A percentile compares a stretch with the other conserved stretches of the same genome.
These are phyloP conservation scores for Elanus axillaris DNA, from an alignment of 2,113 vertebrate genomes.

Conservation along the genomic window DNA sequence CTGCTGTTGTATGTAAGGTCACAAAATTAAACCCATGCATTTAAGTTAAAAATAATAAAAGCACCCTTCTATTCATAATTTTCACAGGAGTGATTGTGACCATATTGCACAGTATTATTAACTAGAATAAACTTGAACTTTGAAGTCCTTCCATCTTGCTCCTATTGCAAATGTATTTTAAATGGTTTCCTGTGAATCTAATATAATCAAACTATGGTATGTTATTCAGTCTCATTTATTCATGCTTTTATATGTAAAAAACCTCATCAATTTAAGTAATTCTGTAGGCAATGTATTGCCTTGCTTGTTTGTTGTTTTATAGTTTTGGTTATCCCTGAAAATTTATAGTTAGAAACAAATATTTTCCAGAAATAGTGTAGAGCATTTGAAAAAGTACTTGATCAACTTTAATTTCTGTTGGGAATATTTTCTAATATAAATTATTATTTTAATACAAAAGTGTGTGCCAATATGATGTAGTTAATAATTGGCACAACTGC, in stretches of 20 bases:
- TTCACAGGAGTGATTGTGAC: not conserved
- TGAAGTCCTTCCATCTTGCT: not conserved
- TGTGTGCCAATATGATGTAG: not conserved
- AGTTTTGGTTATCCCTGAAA: constrained; percentile 29
- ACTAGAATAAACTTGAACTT: not conserved
- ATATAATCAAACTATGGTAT: not conserved
- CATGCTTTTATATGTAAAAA: constrained; percentile 5
- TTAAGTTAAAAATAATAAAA: not conserved
- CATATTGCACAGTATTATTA: not conserved
- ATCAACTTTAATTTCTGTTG: not conserved
- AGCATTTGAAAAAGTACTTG: not conserved
- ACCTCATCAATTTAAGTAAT: constrained; percentile 14
- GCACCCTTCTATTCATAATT: not conserved
- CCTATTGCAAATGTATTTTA: not conserved
- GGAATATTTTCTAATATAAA: not conserved
- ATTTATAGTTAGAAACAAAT: constrained; percentile 26
- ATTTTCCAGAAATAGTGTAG: not conserved
- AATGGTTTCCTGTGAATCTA: constrained; percentile 2
- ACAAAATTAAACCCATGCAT: not conserved
- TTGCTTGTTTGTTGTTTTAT: not conserved
- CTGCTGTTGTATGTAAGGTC: not conserved
- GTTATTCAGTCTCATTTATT: not conserved
- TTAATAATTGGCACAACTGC: not conserved
- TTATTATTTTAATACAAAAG: not conserved
- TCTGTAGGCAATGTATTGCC: not conserved